Percentiles rank a stretch among this genome's conserved stretches.
These are phyloP conservation scores for Calcarius lapponicus DNA, from an alignment of 2,797 vertebrate species.

Conservation along the genomic window DNA sequence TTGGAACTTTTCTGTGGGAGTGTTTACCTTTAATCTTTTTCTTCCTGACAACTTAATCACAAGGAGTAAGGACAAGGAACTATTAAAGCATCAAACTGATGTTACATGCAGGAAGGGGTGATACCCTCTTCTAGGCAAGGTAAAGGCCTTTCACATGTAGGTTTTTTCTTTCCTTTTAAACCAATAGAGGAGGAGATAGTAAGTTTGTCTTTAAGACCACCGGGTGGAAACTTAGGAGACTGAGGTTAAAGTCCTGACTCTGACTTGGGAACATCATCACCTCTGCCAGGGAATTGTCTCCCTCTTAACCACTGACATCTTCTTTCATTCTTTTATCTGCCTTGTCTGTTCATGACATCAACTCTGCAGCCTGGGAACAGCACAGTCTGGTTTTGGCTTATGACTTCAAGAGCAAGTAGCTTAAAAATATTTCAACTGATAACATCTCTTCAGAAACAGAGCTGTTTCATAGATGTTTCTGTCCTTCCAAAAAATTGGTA, in stretches of 20 bases:
- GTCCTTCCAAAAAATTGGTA: not conserved
- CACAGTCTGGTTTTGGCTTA: not conserved
- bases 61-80: not conserved
- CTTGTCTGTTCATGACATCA: not conserved
- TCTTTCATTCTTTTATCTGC: not conserved
- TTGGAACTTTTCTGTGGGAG: not conserved
- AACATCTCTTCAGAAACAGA: not conserved
- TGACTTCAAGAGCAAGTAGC: not conserved
- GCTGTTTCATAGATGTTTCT: not conserved
- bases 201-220: not conserved
- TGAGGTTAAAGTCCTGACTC: not conserved
- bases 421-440: not conserved
- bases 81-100: not conserved
- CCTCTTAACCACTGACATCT: not conserved
- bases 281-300: not conserved
- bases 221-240: not conserved
- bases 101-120: not conserved
- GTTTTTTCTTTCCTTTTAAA: not conserved
- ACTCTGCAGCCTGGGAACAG: not conserved
- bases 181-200: not conserved
- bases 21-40: not conserved
- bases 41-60: not conserved
- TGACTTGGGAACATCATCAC: not conserved
- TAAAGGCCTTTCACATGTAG: not conserved
- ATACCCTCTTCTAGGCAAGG: not conserved